Evolutionary conservation across 1,140 invertebrate genomes (phyloP).

Genomic region (Scaptomyza hsui): DNA sequence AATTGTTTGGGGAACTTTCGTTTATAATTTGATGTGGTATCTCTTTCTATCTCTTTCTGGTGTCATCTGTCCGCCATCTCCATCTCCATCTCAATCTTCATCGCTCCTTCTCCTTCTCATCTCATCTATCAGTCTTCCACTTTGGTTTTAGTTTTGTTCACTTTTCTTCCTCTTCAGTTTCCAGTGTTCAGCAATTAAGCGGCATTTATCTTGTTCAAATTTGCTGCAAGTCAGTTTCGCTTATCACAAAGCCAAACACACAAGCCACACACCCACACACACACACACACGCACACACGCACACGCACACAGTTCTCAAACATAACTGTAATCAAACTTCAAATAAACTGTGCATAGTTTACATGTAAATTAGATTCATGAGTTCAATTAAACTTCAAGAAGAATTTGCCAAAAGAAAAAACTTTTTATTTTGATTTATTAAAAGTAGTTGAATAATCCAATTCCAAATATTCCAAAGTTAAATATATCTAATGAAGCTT

Average conservation of each 20-base stretch:
- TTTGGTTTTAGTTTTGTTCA: conserved; percentile 28
- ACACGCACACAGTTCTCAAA: not conserved
- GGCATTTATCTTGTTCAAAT: conserved; percentile 75
- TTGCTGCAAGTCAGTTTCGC: conserved; percentile 51
- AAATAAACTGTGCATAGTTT: not conserved
- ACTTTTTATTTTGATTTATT: no score
- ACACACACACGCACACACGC: conserved; percentile 5
- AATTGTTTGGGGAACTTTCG: conserved; percentile 74
- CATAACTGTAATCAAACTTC: conserved; percentile 18
- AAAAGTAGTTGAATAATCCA: no score
- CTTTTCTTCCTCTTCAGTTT: not conserved
- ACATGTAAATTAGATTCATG: no score
- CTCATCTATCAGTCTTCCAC: not conserved
- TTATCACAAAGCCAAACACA: conserved; percentile 63
- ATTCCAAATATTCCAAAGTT: no score
- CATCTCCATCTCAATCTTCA: no score
- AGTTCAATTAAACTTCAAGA: no score
- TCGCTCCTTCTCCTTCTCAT: not conserved
- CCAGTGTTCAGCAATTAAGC: conserved; percentile 55
- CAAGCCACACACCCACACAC: conserved; percentile 31
- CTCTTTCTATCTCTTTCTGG: conserved; percentile 6
- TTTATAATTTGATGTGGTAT: conserved; percentile 71
- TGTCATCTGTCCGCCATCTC: conserved; percentile 27
- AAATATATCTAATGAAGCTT: no score
- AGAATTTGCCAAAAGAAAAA: no score